Evolutionary conservation across 2,797 vertebrate genomes (phyloP).

Genomic region (Gorsachius magnificus): DNA sequence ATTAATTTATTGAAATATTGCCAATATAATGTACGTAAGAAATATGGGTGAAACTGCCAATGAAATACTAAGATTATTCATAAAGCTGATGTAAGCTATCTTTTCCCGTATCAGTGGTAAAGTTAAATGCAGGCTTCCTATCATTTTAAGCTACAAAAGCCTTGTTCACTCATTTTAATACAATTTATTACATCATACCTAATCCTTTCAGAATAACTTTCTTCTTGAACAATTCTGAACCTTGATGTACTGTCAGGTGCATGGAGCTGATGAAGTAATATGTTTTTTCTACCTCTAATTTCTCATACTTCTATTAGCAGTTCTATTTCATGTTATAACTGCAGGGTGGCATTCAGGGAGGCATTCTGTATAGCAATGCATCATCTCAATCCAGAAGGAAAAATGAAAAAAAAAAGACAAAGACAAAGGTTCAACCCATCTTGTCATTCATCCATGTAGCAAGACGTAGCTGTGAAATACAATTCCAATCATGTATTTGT

Average conservation of each 20-base stretch:
- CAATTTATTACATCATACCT: constrained; percentile 6
- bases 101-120: neutral
- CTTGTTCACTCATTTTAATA: neutral
- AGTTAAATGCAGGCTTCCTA: neutral
- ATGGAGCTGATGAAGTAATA: neutral
- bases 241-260: neutral
- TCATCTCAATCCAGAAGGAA: constrained; percentile 48
- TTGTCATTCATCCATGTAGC: constrained; percentile 43
- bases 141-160: neutral
- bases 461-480: constrained; percentile 46
- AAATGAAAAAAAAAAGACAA: constrained; percentile 18
- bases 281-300: constrained; percentile 54
- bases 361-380: constrained; percentile 47
- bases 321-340: constrained; percentile 63
- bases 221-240: neutral
- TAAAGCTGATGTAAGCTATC: neutral
- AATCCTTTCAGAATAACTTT: constrained; percentile 18
- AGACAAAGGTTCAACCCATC: constrained; percentile 40
- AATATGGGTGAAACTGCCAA: neutral
- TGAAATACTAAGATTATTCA: neutral
- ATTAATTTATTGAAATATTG: neutral
- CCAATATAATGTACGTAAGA: neutral
- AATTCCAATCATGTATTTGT: constrained; percentile 55
- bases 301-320: constrained; percentile 44
- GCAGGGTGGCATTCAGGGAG: constrained; percentile 32